phyloP scores from a whole-genome alignment of 2,888 invertebrate genomes.

The Andrena bicolor region DNA sequence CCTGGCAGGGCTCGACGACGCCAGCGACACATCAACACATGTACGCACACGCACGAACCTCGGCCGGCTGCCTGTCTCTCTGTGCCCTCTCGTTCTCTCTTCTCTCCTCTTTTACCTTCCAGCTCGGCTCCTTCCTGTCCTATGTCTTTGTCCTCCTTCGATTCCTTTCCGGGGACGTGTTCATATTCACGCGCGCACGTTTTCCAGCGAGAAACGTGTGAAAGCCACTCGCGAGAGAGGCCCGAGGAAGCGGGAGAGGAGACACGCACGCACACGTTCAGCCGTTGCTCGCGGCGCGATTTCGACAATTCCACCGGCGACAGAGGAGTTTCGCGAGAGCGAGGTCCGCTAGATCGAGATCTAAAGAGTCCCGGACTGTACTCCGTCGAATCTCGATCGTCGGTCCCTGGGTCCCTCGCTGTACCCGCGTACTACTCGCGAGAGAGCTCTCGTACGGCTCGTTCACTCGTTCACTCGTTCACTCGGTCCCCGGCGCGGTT shows the following conservation, averaged over 20 bases:
- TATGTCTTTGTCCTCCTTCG: slow-evolving; percentile 21
- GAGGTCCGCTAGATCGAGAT: slow-evolving; percentile 59
- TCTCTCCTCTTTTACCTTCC: slow-evolving; percentile 3
- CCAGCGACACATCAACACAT: slow-evolving; percentile 77
- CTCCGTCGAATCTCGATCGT: slow-evolving; percentile 55
- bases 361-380: slow-evolving; percentile 38
- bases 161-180: background rate
- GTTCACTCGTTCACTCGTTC: slow-evolving; percentile 78
- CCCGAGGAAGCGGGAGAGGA: slow-evolving; percentile 42
- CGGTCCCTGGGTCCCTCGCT: slow-evolving; percentile 58
- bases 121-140: slow-evolving; percentile 12
- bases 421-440: slow-evolving; percentile 72
- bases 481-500: slow-evolving; percentile 78
- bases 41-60: slow-evolving; percentile 66
- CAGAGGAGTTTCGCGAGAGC: slow-evolving; percentile 38
- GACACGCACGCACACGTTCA: slow-evolving; percentile 58
- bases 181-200: slow-evolving; percentile 44
- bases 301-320: slow-evolving; percentile 26
- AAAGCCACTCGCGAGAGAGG: slow-evolving; percentile 45
- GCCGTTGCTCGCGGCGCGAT: slow-evolving; percentile 46
- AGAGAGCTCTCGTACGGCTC: slow-evolving; percentile 74
- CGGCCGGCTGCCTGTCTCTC: slow-evolving; percentile 54
- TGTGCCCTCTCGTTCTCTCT: slow-evolving; percentile 25
- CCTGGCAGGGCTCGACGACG: slow-evolving; percentile 77
- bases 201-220: slow-evolving; percentile 28